These are phyloP conservation scores for Ectemnius cavifrons DNA, from an alignment of 2,888 invertebrate genomes.

Conservation along the genomic window DNA sequence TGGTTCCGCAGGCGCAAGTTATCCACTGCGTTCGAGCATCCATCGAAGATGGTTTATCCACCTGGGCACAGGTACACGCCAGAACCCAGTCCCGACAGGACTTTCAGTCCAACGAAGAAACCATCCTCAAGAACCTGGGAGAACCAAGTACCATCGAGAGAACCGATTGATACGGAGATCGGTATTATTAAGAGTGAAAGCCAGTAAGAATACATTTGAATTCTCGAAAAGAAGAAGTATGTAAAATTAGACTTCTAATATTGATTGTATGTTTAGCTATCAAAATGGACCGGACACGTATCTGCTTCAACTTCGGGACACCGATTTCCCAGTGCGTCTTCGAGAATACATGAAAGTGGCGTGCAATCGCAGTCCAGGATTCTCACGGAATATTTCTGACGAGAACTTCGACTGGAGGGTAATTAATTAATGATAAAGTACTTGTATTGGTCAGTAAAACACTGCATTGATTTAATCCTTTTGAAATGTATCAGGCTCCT, in stretches of 20 bases:
- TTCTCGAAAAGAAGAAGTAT: not conserved
- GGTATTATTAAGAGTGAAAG: slow-evolving; percentile 90
- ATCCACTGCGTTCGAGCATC: slow-evolving; percentile 91
- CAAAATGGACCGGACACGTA: slow-evolving; percentile 98
- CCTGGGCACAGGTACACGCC: slow-evolving; percentile 91
- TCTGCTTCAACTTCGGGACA: slow-evolving; percentile 94
- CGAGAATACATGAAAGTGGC: slow-evolving; percentile 98
- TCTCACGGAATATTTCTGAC: slow-evolving; percentile 83
- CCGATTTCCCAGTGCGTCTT: slow-evolving; percentile 95
- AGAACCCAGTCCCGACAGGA: slow-evolving; percentile 85
- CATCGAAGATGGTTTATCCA: slow-evolving; percentile 96
- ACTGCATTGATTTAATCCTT: not conserved
- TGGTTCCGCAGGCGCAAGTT: slow-evolving; percentile 92
- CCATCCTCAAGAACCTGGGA: slow-evolving; percentile 82
- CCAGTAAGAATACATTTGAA: slow-evolving; percentile 82
- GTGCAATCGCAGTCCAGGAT: slow-evolving; percentile 86
- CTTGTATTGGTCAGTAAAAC: not conserved
- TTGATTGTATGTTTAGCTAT: slow-evolving; percentile 81
- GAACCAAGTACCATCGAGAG: slow-evolving; percentile 86
- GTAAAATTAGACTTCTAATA: not conserved
- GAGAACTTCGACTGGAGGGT: slow-evolving; percentile 88
- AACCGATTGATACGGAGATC: slow-evolving; percentile 91
- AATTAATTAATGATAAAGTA: slow-evolving; percentile 29
- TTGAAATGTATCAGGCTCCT: slow-evolving; percentile 82
- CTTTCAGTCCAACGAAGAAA: slow-evolving; percentile 67